phyloP scores from a whole-genome alignment of 1,140 invertebrate species.

The roundworm (Caenorhabditis elegans) region DNA sequence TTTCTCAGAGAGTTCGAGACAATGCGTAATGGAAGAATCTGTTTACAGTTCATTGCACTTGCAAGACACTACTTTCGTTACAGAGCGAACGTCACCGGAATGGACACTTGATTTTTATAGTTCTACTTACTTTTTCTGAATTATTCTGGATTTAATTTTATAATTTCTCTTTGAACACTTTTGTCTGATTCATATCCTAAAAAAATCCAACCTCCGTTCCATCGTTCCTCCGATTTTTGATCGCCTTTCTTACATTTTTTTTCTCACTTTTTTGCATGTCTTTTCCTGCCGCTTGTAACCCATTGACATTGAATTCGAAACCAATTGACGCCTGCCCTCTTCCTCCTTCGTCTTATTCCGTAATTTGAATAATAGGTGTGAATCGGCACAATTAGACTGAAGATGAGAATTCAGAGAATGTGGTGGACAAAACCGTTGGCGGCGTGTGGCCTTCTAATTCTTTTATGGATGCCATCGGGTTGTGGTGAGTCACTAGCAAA shows the following conservation, averaged over 20 bases:
- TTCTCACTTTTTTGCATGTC: not conserved
- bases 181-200: not conserved
- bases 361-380: constrained; percentile 22
- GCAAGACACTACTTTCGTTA: not conserved
- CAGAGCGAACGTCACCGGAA: not conserved
- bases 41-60: not conserved
- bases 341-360: not conserved
- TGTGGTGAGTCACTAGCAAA: not conserved
- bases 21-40: not conserved
- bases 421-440: constrained; percentile 30
- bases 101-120: not conserved
- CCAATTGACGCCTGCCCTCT: constrained; percentile 15
- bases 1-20: not conserved
- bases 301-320: constrained; percentile 26
- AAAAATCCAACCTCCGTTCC: not conserved
- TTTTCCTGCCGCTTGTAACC: not conserved
- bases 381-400: constrained; percentile 22
- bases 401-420: constrained; percentile 23
- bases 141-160: not conserved
- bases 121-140: not conserved
- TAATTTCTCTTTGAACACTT: not conserved
- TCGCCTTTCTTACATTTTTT: not conserved
- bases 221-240: not conserved
- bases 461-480: constrained; percentile 23
- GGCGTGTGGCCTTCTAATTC: not conserved